These are phyloP conservation scores for Dryobates pubescens DNA, from an alignment of 2,797 vertebrate species.

Conservation along the genomic window DNA sequence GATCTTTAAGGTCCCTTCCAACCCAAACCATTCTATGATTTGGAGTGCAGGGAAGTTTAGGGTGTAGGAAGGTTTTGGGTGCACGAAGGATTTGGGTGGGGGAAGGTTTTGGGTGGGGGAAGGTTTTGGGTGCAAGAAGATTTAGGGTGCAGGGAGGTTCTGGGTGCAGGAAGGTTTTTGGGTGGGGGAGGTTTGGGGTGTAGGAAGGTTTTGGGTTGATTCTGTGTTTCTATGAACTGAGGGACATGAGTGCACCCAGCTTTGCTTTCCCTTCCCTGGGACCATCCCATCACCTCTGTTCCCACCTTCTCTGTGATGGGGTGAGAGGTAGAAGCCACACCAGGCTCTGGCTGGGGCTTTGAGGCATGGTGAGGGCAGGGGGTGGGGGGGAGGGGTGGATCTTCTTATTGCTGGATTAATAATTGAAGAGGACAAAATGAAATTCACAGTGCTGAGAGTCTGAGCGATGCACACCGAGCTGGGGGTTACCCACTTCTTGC, in stretches of 20 bases:
- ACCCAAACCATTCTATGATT: too few relatives aligned
- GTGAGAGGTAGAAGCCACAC: neutral
- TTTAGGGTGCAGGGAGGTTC: too few relatives aligned
- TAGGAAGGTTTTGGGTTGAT: too few relatives aligned
- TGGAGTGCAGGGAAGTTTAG: too few relatives aligned
- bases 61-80: too few relatives aligned
- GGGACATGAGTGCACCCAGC: neutral
- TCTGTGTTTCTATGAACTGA: neutral
- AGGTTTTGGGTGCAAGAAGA: too few relatives aligned
- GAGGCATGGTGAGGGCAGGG: neutral
- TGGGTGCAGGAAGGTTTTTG: too few relatives aligned
- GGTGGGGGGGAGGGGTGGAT: neutral
- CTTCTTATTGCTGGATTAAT: constrained; percentile 49
- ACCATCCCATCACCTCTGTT: neutral
- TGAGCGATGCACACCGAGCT: neutral
- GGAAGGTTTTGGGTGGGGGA: too few relatives aligned
- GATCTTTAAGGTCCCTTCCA: too few relatives aligned
- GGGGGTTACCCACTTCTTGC: neutral
- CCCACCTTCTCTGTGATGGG: neutral
- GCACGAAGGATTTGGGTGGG: too few relatives aligned
- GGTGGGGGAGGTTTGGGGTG: too few relatives aligned
- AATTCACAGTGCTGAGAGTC: neutral
- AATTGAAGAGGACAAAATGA: constrained; percentile 59
- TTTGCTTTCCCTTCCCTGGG: neutral
- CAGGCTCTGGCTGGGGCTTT: neutral